These are phyloP conservation scores for Bursaphelenchus okinawaensis DNA, from an alignment of 2,888 invertebrate species.

Conservation along the genomic window DNA sequence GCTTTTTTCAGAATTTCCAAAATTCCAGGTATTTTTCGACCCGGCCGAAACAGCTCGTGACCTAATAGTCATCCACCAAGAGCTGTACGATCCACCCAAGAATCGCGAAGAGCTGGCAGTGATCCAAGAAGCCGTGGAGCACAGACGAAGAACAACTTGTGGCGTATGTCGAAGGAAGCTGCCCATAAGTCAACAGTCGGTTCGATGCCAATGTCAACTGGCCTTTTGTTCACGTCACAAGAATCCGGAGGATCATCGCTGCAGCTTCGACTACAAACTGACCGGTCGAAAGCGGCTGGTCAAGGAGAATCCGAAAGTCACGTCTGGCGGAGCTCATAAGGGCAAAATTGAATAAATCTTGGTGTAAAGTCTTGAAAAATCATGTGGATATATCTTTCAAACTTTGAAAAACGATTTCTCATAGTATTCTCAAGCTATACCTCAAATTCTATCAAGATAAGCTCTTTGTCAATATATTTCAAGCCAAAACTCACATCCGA, in stretches of 20 bases:
- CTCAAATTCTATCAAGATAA: too few relatives aligned
- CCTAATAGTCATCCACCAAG: conserved; percentile 25
- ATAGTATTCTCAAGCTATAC: too few relatives aligned
- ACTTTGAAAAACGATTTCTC: too few relatives aligned
- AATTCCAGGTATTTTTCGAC: conserved; percentile 32
- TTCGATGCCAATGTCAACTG: conserved; percentile 30
- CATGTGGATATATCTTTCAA: too few relatives aligned
- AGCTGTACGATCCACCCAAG: conserved; percentile 34
- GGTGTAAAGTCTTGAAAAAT: too few relatives aligned
- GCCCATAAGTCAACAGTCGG: conserved; percentile 32
- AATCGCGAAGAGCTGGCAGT: conserved; percentile 25
- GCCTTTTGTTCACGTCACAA: conserved; percentile 38
- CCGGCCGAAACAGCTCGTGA: conserved; percentile 34
- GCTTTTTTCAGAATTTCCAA: not conserved
- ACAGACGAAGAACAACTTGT: conserved; percentile 21
- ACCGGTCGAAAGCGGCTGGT: conserved; percentile 34
- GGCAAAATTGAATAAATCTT: not conserved
- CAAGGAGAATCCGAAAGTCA: conserved; percentile 31
- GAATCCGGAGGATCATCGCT: conserved; percentile 31
- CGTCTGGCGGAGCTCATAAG: conserved; percentile 23
- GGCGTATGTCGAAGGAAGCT: conserved; percentile 31
- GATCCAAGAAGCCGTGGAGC: conserved; percentile 22
- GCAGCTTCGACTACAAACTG: conserved; percentile 41
- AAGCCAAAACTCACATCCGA: too few relatives aligned
- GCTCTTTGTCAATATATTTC: too few relatives aligned